Conservation (phyloP, 2,797 vertebrate species). For the Podarcis lilfordi region DNA sequence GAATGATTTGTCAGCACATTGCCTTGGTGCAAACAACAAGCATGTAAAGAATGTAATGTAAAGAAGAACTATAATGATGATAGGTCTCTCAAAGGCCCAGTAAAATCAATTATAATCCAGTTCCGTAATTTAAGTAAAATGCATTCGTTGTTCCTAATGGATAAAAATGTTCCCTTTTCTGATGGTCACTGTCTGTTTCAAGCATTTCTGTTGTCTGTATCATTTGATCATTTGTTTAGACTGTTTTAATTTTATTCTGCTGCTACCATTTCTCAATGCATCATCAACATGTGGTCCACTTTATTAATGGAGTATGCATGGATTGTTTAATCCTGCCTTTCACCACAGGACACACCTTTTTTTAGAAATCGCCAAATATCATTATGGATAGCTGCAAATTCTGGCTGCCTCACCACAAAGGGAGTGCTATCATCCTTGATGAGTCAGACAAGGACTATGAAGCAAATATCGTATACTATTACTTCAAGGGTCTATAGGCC, state of each 20-base stretch:
- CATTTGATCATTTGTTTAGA: background rate
- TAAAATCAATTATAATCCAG: background rate
- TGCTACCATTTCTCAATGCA: background rate
- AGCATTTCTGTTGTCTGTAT: background rate
- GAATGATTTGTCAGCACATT: background rate
- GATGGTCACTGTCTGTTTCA: background rate
- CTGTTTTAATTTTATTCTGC: background rate
- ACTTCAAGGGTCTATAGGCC: background rate
- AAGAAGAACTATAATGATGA: background rate
- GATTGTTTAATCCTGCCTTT: background rate
- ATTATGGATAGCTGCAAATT: background rate
- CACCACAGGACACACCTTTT: background rate
- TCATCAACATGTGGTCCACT: background rate
- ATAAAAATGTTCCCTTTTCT: slow-evolving; percentile 4
- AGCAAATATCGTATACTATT: background rate
- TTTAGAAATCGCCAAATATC: background rate
- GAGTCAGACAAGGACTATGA: background rate
- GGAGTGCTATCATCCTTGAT: background rate
- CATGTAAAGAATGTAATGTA: background rate
- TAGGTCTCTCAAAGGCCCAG: background rate
- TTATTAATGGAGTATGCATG: background rate
- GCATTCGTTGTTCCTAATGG: background rate
- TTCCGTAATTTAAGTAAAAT: background rate
- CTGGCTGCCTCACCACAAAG: background rate
- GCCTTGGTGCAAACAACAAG: background rate